Base-by-base conservation (phyloP, 1,140 invertebrate genomes). In the Anthonomus grandis region DNA sequence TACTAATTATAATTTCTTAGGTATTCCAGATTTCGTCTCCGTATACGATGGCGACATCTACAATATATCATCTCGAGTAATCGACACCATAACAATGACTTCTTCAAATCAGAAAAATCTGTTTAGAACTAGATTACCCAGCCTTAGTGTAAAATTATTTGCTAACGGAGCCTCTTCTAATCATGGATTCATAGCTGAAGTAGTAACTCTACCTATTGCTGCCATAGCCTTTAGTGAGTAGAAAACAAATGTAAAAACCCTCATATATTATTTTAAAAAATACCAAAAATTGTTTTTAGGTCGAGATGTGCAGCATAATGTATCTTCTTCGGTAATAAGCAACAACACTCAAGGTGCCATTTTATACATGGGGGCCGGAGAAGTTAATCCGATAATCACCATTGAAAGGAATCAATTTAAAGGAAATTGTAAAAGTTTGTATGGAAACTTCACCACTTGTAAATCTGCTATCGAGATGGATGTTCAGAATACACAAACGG, bases 161-260 rank as follows among this genome's bases (percentile, higher is more conserved):
- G 93, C 95, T 0, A 96, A 94, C 58, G 95, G 95, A 27, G 95
- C 94, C 0, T 91, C 91, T 37, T 86, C 85, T 21, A 79, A 83
- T n/a, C 90, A 96, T 74, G 97, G 97, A 48, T 99, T 99, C 70
- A 91, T 99, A 62, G 97, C 96, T 12, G 96, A 99, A 79, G 83
- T 99, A 48, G 86, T 98, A 0, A 96, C 94, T 0, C 74, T 98
- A 17, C 97, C 97, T 0, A 91, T 94, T 63, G 91, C 91, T 27
- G 86, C 89, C 12, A 87, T 94, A 69, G 89, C 90, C 67, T 87
- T 92, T 66, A 89, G 91, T 92, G 78, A 86, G 86, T 80, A 34
- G 74, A 17, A 18, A 9, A 9, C 27, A 31, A 31, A 31, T n/a
- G n/a, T 9, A 31, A 31, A 9, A 9, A 31, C n/a, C 27, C 8